Evolutionary conservation across 2,797 vertebrate genomes (phyloP).

Genomic region (Xiphorhynchus erythropygius): DNA sequence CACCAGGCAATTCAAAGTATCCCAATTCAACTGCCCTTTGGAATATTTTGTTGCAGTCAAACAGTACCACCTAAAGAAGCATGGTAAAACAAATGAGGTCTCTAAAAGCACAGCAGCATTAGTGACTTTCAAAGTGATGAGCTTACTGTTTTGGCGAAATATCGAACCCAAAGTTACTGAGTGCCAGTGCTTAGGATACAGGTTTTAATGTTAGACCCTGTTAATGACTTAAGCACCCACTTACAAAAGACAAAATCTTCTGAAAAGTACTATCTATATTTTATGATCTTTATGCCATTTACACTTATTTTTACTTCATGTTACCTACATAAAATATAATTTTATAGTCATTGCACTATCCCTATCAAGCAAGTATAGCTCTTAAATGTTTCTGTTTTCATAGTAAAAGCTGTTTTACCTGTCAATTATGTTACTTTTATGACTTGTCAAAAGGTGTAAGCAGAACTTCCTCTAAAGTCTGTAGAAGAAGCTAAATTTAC

Average conservation of each 20-base stretch:
- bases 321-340: neutral
- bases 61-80: conserved; percentile 9
- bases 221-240: neutral
- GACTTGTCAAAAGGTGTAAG: neutral
- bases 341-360: neutral
- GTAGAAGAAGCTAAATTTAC: neutral
- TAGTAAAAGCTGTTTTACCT: neutral
- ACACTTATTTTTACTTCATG: neutral
- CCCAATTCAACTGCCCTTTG: neutral
- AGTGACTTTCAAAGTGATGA: neutral
- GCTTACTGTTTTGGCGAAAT: neutral
- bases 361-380: neutral
- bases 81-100: neutral
- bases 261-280: neutral
- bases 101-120: neutral
- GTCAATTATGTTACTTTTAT: neutral
- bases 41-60: neutral
- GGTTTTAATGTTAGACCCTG: neutral
- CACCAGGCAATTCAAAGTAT: neutral
- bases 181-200: neutral
- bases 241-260: neutral
- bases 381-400: neutral
- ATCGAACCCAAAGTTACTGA: neutral
- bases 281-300: neutral
- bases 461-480: neutral